Evolutionary conservation across 2,888 invertebrate genomes (phyloP).

Genomic region (Noctua fimbriata): DNA sequence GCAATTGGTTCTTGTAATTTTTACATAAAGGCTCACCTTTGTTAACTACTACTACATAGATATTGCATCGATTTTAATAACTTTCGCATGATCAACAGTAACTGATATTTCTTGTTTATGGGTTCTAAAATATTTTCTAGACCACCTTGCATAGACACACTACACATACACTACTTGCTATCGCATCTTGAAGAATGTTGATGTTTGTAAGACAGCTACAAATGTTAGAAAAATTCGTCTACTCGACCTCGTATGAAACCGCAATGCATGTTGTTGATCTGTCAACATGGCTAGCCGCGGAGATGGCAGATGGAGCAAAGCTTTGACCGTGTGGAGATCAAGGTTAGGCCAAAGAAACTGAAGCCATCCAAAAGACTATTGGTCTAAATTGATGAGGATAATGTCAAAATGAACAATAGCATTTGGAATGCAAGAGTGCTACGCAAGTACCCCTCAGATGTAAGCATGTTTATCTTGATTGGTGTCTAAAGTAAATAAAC

Average conservation of each 20-base stretch:
- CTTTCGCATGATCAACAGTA: not conserved
- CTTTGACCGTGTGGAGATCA: not conserved
- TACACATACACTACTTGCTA: not conserved
- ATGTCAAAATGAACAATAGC: not conserved
- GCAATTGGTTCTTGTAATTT: conserved; percentile 15
- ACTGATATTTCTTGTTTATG: not conserved
- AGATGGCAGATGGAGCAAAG: not conserved
- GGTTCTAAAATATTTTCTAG: conserved; percentile 1
- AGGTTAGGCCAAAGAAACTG: not conserved
- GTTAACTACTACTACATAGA: conserved; percentile 3
- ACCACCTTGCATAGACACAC: not conserved
- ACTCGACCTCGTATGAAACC: not conserved
- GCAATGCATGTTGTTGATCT: not conserved
- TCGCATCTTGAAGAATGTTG: not conserved
- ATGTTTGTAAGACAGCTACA: not conserved
- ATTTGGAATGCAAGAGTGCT: not conserved
- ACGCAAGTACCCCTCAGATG: not conserved
- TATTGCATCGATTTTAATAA: conserved; percentile 3
- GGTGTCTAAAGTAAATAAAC: conserved; percentile 16
- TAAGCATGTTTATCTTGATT: conserved; percentile 7
- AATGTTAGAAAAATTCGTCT: not conserved
- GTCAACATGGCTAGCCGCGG: not conserved
- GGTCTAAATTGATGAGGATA: not conserved
- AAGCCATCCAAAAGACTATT: not conserved
- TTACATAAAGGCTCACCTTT: not conserved